Conservation (phyloP, 2,113 vertebrate genomes). For the Macrotus californicus region DNA sequence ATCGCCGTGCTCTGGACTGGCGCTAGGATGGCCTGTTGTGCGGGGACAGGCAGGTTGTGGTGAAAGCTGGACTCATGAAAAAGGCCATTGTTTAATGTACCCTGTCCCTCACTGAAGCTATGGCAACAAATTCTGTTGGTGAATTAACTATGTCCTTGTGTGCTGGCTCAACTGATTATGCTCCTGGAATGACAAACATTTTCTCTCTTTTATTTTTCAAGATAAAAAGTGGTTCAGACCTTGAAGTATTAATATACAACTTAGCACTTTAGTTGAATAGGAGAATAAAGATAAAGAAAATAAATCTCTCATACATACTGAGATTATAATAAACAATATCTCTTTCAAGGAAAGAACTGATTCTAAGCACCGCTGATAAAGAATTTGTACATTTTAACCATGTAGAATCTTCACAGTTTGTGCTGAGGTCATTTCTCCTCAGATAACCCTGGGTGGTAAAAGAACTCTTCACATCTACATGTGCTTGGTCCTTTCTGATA, state of each 20-base stretch:
- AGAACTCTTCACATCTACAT: constrained; percentile 25
- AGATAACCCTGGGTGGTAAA: background rate
- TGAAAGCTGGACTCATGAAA: constrained; percentile 69
- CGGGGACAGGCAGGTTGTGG: constrained; percentile 63
- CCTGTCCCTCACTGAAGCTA: constrained; percentile 72
- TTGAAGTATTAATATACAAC: constrained; percentile 41
- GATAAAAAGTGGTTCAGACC: constrained; percentile 48
- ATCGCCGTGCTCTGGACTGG: constrained; percentile 37
- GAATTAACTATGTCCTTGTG: constrained; percentile 77
- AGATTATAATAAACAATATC: constrained; percentile 44
- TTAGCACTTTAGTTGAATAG: constrained; percentile 47
- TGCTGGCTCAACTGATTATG: constrained; percentile 63
- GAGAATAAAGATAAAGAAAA: constrained; percentile 39
- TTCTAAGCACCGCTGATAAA: constrained; percentile 9
- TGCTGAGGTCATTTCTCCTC: constrained; percentile 3
- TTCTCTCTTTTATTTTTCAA: constrained; percentile 29
- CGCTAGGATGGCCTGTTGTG: constrained; percentile 42
- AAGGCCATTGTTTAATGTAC: constrained; percentile 74
- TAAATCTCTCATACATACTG: constrained; percentile 7
- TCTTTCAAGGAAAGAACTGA: background rate
- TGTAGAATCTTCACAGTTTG: constrained; percentile 23
- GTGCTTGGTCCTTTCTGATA: background rate
- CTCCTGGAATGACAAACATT: constrained; percentile 75
- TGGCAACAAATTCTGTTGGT: constrained; percentile 76
- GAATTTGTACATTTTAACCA: constrained; percentile 41